Base-by-base conservation (phyloP, 2,888 invertebrate genomes). In the Crepidodera aurea region DNA sequence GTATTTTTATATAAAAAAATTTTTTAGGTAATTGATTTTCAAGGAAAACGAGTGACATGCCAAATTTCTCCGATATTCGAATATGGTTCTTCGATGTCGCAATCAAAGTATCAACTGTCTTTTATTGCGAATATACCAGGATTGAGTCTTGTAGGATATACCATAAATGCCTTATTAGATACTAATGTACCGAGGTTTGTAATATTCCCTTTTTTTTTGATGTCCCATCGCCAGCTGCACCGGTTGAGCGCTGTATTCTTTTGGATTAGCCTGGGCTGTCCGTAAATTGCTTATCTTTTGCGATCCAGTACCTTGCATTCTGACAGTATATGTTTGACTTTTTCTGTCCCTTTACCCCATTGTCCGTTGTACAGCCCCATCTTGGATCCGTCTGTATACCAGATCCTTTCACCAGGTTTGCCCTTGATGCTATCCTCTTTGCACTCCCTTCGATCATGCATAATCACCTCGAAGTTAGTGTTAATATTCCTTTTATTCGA, bases 51-150 rank as follows among this genome's bases (percentile, higher is more conserved):
- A 4, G 80, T 90, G 1, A 79, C 79, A 32, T 87, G 87, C 70
- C 90, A 92, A 80, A 80, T 91, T 8, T 87, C 88, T 13, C 91
- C 91, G 0, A 84, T 90, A 3, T 91, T 90, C 75, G 84, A 84
- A 66, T 83, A 84, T 34, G 83, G 82, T 18, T 85, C 86, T 0
- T 85, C 86, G 64, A 85, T 90, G 66, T 88, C 90, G 0, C 84
- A 86, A 7, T 88, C 89, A 46, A 90, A 90, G 82, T 95, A 87
- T 79, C 88, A 91, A 69, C 79, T 95, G 8, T 86, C 90, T 0
- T 95, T 98, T 83, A 83, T 91, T 16, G 91, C 89, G 0, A 86
- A 86, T 34, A 87, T 96, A 8, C 90, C 90, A 22, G 89, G 94
- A 2, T 83, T 97, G 42, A 88, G 89, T 15, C 78, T 92, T 34